Evolutionary conservation across 2,888 invertebrate genomes (phyloP).

Genomic region (Atrina japonica): DNA sequence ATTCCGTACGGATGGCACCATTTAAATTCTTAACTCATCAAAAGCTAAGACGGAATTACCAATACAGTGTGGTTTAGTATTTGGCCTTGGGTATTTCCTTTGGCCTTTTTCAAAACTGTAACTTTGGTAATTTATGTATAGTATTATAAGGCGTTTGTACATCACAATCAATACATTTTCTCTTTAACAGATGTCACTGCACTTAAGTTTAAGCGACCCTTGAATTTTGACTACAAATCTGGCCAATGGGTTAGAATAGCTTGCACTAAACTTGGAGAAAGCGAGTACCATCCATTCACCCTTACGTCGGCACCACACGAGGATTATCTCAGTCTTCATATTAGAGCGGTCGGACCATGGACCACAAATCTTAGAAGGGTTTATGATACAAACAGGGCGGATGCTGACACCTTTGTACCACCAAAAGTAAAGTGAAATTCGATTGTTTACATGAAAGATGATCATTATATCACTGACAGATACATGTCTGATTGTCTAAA

Average conservation of each 20-base stretch:
- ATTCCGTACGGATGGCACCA: too few relatives aligned
- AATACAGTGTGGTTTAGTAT: too few relatives aligned
- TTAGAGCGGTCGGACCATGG: constrained; percentile 85
- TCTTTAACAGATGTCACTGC: constrained; percentile 83
- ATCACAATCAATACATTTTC: too few relatives aligned
- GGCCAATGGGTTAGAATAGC: constrained; percentile 86
- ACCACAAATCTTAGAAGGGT: constrained; percentile 82
- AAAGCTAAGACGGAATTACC: too few relatives aligned
- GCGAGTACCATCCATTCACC: constrained; percentile 85
- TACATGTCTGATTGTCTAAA: too few relatives aligned
- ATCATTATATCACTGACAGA: too few relatives aligned
- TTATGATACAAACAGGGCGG: constrained; percentile 71
- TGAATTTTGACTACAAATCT: constrained; percentile 84
- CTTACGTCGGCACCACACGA: constrained; percentile 85
- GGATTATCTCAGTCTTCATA: constrained; percentile 83
- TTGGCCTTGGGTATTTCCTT: too few relatives aligned
- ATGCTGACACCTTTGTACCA: constrained; percentile 30
- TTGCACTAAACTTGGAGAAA: constrained; percentile 82
- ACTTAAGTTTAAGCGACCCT: constrained; percentile 83
- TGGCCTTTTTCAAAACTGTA: too few relatives aligned
- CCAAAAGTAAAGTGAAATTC: constrained; percentile 49
- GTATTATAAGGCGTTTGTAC: too few relatives aligned
- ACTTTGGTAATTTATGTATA: too few relatives aligned
- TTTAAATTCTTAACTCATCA: too few relatives aligned
- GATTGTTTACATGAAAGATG: neutral